These are phyloP conservation scores for Phorcus lineatus DNA, from an alignment of 2,888 invertebrate species.

Conservation along the genomic window DNA sequence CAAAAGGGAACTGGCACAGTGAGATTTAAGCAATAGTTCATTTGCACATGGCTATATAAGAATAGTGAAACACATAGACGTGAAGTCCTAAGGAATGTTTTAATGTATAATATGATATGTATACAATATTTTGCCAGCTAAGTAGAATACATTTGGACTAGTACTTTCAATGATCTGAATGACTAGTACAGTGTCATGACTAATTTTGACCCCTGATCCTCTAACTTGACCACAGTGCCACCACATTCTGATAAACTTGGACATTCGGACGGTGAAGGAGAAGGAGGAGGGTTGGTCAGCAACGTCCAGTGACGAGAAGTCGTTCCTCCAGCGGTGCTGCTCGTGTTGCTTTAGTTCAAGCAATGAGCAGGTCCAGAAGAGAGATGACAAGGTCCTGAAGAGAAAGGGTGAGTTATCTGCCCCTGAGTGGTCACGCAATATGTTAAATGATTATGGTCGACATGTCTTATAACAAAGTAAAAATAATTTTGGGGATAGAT, in stretches of 20 bases:
- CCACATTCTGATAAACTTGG: constrained; percentile 72
- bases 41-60: too few species aligned
- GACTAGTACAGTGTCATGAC: too few species aligned
- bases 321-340: not conserved
- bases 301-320: constrained; percentile 22
- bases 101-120: too few species aligned
- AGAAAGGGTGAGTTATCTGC: constrained; percentile 17
- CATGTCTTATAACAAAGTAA: not conserved
- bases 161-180: too few species aligned
- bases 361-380: not conserved
- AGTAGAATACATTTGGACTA: too few species aligned
- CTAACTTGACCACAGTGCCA: constrained; percentile 60
- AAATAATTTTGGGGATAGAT: not conserved
- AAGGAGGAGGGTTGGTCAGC: constrained; percentile 46
- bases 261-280: constrained; percentile 60
- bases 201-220: too few species aligned
- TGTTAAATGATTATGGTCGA: not conserved
- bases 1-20: too few species aligned
- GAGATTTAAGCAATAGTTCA: too few species aligned
- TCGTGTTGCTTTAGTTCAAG: not conserved
- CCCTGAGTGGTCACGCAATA: not conserved
- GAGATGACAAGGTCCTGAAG: constrained; percentile 23
- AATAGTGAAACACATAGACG: too few species aligned
- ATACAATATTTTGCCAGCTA: too few species aligned
- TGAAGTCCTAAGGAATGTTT: too few species aligned